Conservation (phyloP, 2,113 vertebrate species). For the Misgurnus anguillicaudatus region DNA sequence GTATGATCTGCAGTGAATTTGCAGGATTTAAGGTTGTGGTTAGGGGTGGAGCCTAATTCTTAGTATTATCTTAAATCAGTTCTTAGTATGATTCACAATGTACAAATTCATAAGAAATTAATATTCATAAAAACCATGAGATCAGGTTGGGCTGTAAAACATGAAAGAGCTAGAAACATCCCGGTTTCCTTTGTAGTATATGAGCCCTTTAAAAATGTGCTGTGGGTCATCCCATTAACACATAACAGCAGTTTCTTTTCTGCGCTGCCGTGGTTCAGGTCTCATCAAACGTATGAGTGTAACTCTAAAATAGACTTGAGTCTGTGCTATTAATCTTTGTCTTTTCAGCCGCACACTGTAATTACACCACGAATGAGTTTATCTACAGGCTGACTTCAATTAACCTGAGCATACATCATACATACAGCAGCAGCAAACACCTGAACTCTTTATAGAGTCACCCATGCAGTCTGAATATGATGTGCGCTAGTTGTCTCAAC, state of each 20-base stretch:
- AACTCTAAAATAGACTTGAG: conserved; percentile 38
- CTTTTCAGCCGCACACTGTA: conserved; percentile 10
- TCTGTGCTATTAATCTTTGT: conserved; percentile 47
- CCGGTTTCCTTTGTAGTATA: neutral
- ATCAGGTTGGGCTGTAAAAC: no score
- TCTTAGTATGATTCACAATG: no score
- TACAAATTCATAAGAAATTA: no score
- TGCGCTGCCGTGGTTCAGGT: neutral
- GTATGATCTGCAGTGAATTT: no score
- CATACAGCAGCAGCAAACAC: neutral
- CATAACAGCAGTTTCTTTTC: conserved; percentile 5
- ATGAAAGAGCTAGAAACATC: no score
- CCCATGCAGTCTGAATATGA: neutral
- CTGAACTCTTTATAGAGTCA: neutral
- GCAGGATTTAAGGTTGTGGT: no score
- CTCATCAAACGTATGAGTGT: conserved; percentile 33
- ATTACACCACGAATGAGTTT: conserved; percentile 42
- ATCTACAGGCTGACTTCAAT: conserved; percentile 37
- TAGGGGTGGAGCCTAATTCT: no score
- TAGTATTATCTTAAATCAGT: no score
- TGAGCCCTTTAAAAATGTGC: neutral
- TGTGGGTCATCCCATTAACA: conserved; percentile 29
- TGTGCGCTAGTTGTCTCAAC: neutral
- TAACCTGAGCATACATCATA: conserved; percentile 28
- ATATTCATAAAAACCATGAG: no score